Conservation (phyloP, 2,888 invertebrate genomes). For the Trichopoda pennipes region DNA sequence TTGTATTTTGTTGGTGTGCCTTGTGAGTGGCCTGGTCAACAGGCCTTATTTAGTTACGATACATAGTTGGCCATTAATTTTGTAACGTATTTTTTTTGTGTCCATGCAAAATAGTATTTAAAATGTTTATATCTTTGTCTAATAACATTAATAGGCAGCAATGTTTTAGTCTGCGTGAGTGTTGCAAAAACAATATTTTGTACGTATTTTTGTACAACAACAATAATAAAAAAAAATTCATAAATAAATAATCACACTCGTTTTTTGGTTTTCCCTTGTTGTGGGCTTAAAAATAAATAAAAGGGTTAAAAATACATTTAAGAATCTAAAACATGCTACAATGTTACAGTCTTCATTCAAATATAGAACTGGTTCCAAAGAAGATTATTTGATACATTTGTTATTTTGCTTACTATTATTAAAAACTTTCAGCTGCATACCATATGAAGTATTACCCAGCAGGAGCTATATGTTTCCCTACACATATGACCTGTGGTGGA, state of each 20-base stretch:
- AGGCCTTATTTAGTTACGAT: slow-evolving; percentile 31
- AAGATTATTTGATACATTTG: no score
- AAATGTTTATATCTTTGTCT: slow-evolving; percentile 10
- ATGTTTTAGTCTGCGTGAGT: slow-evolving; percentile 1
- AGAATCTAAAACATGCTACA: background rate
- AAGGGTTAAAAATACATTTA: background rate
- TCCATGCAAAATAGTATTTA: slow-evolving; percentile 9
- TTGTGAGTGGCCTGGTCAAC: slow-evolving; percentile 58
- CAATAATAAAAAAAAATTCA: slow-evolving; percentile 5
- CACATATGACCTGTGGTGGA: no score
- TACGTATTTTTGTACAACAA: slow-evolving; percentile 19
- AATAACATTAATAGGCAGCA: slow-evolving; percentile 1
- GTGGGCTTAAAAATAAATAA: background rate
- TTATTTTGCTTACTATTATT: no score
- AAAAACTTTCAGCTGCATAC: no score
- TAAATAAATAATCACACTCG: slow-evolving; percentile 9
- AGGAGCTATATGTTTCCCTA: no score
- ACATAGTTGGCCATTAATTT: slow-evolving; percentile 50
- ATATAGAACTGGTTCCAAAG: no score
- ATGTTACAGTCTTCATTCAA: background rate
- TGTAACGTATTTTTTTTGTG: slow-evolving; percentile 25
- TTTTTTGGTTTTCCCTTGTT: no score
- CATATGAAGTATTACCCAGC: no score
- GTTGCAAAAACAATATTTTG: slow-evolving; percentile 16
- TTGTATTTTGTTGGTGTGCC: background rate